Conservation (phyloP, 2,888 invertebrate genomes). For the Synergus itoensis region DNA sequence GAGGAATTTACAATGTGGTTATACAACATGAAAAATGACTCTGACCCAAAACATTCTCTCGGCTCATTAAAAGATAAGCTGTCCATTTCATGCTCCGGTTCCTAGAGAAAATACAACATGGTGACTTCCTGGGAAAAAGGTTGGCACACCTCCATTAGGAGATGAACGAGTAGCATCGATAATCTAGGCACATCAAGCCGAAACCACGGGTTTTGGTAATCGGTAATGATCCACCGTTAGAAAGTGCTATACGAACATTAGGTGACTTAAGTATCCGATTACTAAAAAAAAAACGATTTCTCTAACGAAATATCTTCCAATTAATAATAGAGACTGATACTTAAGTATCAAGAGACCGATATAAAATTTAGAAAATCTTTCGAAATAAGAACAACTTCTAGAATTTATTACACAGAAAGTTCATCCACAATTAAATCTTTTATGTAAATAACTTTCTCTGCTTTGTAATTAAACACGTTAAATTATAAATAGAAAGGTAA, state of each 20-base stretch:
- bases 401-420: background rate
- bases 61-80: conserved; percentile 30
- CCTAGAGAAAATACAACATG: conserved; percentile 44
- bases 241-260: conserved; percentile 54
- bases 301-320: conserved; percentile 41
- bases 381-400: background rate
- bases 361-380: conserved; percentile 2
- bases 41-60: conserved; percentile 28
- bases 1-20: conserved; percentile 1
- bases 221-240: conserved; percentile 56
- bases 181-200: conserved; percentile 49
- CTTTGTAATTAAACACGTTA: background rate
- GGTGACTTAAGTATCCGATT: conserved; percentile 19
- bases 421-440: background rate
- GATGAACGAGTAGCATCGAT: conserved; percentile 54
- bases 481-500: background rate
- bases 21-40: conserved; percentile 41
- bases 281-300: conserved; percentile 42
- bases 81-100: conserved; percentile 21
- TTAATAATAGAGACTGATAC: conserved; percentile 37
- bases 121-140: conserved; percentile 48
- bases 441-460: background rate
- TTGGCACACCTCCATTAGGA: conserved; percentile 55
- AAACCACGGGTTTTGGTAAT: conserved; percentile 62
- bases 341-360: conserved; percentile 7